Conservation (phyloP, 2,113 vertebrate species). For the Nannobrachium achirus region DNA sequence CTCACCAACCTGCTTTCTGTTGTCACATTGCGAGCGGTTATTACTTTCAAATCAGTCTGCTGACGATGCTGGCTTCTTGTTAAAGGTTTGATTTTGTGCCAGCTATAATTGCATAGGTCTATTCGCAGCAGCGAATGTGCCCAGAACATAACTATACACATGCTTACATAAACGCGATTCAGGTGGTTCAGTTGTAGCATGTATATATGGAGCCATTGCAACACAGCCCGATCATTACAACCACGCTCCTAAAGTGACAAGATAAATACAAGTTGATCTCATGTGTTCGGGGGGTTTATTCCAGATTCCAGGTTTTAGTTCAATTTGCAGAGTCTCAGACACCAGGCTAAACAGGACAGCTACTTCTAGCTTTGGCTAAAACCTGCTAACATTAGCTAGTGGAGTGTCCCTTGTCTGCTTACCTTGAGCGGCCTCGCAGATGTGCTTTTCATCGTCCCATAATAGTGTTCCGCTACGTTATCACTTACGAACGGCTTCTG, state of each 20-base stretch:
- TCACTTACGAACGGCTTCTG: background rate
- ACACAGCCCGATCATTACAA: background rate
- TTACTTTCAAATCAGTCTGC: background rate
- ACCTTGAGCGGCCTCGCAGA: slow-evolving; percentile 74
- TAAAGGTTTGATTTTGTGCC: background rate
- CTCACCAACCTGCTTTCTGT: background rate
- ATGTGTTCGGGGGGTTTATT: background rate
- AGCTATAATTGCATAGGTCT: slow-evolving; percentile 26
- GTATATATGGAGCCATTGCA: slow-evolving; percentile 14
- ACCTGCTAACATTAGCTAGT: slow-evolving; percentile 54
- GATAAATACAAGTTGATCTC: background rate
- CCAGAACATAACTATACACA: slow-evolving; percentile 54
- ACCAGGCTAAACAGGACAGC: slow-evolving; percentile 60
- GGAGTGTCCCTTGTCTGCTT: slow-evolving; percentile 69
- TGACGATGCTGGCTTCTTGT: background rate
- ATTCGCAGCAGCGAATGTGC: slow-evolving; percentile 38
- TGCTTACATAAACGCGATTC: slow-evolving; percentile 70
- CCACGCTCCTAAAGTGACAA: slow-evolving; percentile 1
- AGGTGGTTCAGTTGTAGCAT: slow-evolving; percentile 45
- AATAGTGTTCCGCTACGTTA: slow-evolving; percentile 26
- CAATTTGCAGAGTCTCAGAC: slow-evolving; percentile 6
- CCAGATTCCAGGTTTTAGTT: background rate
- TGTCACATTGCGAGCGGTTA: background rate
- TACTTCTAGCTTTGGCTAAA: slow-evolving; percentile 64
- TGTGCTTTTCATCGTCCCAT: slow-evolving; percentile 64